Percentiles rank a stretch among this genome's conserved stretches.
phyloP scores from a whole-genome alignment of 2,113 vertebrate genomes.

The Myotis yumanensis region DNA sequence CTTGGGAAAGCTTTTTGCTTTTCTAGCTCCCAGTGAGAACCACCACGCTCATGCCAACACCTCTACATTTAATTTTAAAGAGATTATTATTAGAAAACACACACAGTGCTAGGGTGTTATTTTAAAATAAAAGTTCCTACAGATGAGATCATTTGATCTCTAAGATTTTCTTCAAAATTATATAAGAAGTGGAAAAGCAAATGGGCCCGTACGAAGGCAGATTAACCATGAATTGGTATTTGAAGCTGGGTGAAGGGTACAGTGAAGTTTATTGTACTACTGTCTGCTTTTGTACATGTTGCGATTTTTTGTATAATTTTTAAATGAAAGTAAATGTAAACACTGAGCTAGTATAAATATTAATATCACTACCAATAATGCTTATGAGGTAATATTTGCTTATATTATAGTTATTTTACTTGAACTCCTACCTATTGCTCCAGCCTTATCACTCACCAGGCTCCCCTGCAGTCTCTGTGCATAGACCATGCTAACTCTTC shows the following conservation, averaged over 20 bases:
- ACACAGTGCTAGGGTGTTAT: neutral
- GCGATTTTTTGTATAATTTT: neutral
- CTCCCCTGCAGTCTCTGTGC: neutral
- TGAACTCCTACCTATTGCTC: neutral
- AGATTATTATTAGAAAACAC: neutral
- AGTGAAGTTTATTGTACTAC: neutral
- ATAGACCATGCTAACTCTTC: neutral
- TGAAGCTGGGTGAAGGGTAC: neutral
- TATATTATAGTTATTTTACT: neutral
- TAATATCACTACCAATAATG: neutral
- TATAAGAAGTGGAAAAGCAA: neutral
- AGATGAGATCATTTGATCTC: neutral
- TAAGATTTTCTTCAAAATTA: slow-evolving; percentile 19
- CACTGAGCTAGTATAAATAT: neutral
- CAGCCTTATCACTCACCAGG: neutral
- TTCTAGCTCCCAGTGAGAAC: neutral
- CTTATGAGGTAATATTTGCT: neutral
- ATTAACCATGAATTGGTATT: neutral
- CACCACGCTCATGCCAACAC: neutral
- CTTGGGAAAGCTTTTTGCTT: neutral
- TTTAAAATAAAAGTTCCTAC: neutral
- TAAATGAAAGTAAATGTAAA: neutral
- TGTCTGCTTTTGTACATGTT: neutral
- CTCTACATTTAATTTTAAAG: neutral
- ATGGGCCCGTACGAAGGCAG: neutral